Evolutionary conservation across 2,113 vertebrate species (phyloP), one percentile per base, ranked within the genome.

Genomic region (Butorides virescens): DNA sequence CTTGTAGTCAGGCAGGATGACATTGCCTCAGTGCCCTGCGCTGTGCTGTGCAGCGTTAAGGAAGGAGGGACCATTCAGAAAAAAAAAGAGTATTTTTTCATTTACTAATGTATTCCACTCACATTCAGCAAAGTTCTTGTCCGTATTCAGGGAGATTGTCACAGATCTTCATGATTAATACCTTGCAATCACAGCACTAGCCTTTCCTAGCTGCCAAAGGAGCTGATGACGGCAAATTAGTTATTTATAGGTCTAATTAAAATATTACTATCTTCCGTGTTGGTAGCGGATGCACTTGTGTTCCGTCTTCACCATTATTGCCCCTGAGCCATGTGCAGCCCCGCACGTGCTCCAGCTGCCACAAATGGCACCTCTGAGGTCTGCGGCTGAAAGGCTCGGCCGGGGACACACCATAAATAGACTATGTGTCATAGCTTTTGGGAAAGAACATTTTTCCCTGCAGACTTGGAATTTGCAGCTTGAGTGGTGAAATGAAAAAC

Each of bases 301-400:
- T 22, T 53, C 23, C 30, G 29, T 7, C 14, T 36, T 18, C 50
- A 15, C n/a, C 5, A 0, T 5, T 6, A 1, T 0, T 22, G 47
- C 56, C 50, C 53, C 66, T 1, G 23, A 61, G 30, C 67, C 56
- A 5, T 0, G 36, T 3, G 52, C 37, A 66, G 82, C 34, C 63
- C 44, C 3, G 0, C 10, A 0, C 0, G 3, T 2, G 21, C 37
- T 17, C 7, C 30, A 6, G 25, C 25, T 21, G 30, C 52, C 18
- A 2, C 8, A 0, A 10, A 7, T 1, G 0, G 23, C 32, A 42
- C 32, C 11, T 7, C 10, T 0, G 16, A 50, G 84, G 30, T 21
- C 63, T 22, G 21, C 1, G 5, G 53, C 29, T 20, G 52, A 37
- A 47, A 66, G 46, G 53, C 14, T 89, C 2, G 2, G 42, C 12